Evolutionary conservation across 2,888 invertebrate genomes (phyloP).

Genomic region (Lutraria lutraria): DNA sequence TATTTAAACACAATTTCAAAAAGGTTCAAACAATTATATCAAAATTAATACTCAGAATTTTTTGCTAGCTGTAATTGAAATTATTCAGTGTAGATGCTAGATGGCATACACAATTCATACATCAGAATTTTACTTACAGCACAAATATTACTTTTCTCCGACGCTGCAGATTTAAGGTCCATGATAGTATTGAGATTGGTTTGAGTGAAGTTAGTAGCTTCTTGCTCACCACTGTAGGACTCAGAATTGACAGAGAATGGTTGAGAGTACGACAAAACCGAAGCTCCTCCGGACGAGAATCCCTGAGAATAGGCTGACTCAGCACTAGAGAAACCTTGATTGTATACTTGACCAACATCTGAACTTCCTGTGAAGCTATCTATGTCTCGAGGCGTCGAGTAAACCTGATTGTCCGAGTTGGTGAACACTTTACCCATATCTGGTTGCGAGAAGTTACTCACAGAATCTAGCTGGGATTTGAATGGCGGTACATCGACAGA

Average conservation of each 20-base stretch:
- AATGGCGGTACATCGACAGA: conserved; percentile 70
- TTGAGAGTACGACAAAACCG: conserved; percentile 53
- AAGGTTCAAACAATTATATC: no score
- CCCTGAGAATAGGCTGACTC: conserved; percentile 52
- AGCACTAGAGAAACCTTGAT: conserved; percentile 55
- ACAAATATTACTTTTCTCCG: conserved; percentile 85
- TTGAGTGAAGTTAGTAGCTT: conserved; percentile 54
- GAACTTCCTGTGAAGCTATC: conserved; percentile 52
- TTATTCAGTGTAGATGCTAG: no score
- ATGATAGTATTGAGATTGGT: conserved; percentile 62
- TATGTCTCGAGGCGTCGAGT: conserved; percentile 54
- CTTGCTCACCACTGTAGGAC: conserved; percentile 44
- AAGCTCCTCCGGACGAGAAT: conserved; percentile 51
- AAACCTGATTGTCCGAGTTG: conserved; percentile 52
- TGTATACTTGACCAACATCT: conserved; percentile 52
- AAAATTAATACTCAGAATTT: no score
- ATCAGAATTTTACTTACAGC: conserved; percentile 87
- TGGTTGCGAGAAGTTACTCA: conserved; percentile 59
- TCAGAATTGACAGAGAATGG: conserved; percentile 57
- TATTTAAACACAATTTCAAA: no score
- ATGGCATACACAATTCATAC: background rate
- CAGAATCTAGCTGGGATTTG: conserved; percentile 65
- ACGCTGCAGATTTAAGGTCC: conserved; percentile 57
- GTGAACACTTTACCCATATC: conserved; percentile 68
- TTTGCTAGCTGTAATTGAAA: no score